Conservation (phyloP, 2,113 vertebrate species). For the Tricholaema leucomelas region DNA sequence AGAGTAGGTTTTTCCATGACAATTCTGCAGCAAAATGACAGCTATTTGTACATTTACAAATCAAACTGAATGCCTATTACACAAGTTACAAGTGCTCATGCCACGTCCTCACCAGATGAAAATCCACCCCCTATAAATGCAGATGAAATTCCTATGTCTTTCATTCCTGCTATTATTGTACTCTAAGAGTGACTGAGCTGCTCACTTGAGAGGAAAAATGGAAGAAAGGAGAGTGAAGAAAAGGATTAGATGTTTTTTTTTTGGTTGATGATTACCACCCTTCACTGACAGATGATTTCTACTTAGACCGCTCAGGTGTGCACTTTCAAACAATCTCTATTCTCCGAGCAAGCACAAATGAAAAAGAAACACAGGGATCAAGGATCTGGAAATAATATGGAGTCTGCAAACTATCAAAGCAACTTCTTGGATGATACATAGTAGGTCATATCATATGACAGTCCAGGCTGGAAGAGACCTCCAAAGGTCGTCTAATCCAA, state of each 20-base stretch:
- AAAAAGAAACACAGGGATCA: not conserved
- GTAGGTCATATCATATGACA: not conserved
- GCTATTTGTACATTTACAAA: conserved; percentile 14
- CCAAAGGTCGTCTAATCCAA: no score
- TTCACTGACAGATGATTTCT: not conserved
- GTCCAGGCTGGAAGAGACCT: no score
- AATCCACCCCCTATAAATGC: not conserved
- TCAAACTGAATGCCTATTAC: not conserved
- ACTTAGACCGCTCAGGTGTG: not conserved
- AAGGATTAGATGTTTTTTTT: not conserved
- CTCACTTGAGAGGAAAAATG: not conserved
- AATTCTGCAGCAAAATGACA: not conserved
- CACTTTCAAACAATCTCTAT: not conserved
- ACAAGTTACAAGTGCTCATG: not conserved
- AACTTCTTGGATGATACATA: not conserved
- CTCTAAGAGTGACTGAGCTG: not conserved
- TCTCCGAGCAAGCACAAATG: not conserved
- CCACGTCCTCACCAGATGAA: not conserved
- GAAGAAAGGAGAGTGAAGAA: not conserved
- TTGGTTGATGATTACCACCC: not conserved
- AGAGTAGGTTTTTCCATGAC: not conserved
- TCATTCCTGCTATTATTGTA: not conserved
- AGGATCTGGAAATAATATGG: not conserved
- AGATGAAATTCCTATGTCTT: not conserved
- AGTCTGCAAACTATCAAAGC: not conserved